Base-by-base conservation (phyloP, 2,113 vertebrate species). In the Petrocephalus microphthalmus region DNA sequence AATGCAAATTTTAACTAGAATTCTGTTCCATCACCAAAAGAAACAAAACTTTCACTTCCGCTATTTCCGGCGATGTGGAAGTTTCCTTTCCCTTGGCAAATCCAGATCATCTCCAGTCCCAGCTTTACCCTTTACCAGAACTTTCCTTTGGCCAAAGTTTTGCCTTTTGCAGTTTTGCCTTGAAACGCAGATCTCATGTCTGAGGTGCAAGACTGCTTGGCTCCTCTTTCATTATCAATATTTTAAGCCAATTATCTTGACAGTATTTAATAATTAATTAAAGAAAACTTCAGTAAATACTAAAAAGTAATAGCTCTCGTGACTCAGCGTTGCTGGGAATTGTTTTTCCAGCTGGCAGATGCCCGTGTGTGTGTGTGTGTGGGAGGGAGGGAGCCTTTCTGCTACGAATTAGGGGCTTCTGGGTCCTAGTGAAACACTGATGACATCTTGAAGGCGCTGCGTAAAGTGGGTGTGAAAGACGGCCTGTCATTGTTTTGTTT, bases 401-500 rank as follows among this genome's bases (percentile, higher is more conserved):
- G 86, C 88, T 53, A 64, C 90, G 29, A 91, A 91, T 91, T 91
- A 86, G 82, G 82, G 88, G 87, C 87, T 20, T 67, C 88, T 89
- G 90, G 87, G 20, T 90, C 91, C 90, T 91, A 91, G 91, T 91
- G 89, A 85, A 94, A 91, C 89, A 92, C 87, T 88, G 87, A 87
- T 87, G 81, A 57, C 84, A 92, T 88, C 83, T 25, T 74, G 47
- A 90, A 88, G 90, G 56, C 53, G 53, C 78, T 89, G 88, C 90
- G 89, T 87, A n/a, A 88, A 84, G 47, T 88, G 88, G 88, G 89
- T 87, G 78, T 91, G 88, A 90, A 90, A 81, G 86, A 92, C 84
- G 15, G 33, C 91, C 90, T 92, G 91, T 90, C 92, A 89, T 91
- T 91, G 90, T 91, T 93, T 89, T 85, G 90, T 74, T 92, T 93